Evolutionary conservation across 2,113 vertebrate genomes (phyloP).

Genomic region (Puffinus mauretanicus): DNA sequence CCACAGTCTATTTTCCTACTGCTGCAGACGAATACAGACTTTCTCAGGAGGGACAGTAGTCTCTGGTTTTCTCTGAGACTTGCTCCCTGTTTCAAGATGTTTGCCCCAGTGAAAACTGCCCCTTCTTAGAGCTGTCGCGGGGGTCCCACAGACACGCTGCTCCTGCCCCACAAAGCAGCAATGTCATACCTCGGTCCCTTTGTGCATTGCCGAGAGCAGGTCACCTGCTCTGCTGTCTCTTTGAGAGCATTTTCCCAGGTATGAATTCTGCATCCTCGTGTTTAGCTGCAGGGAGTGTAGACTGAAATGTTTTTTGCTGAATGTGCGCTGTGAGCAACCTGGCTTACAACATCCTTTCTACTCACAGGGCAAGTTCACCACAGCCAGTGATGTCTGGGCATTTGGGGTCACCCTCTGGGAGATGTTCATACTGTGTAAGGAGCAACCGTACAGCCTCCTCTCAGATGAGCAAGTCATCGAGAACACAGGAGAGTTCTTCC

Average conservation of each 20-base stretch:
- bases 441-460: constrained; percentile 92
- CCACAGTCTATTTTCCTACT: background rate
- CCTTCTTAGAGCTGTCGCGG: background rate
- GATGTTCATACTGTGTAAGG: constrained; percentile 89
- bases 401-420: constrained; percentile 97
- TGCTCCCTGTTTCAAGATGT: background rate
- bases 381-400: constrained; percentile 95
- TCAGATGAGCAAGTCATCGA: constrained; percentile 97
- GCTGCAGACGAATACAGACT: background rate
- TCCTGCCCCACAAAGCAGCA: background rate
- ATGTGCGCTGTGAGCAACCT: fast-evolving
- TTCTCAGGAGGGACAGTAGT: background rate
- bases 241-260: background rate
- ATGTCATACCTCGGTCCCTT: fast-evolving
- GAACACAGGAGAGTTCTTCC: constrained; percentile 96
- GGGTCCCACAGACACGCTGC: background rate
- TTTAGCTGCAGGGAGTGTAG: background rate
- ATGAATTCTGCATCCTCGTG: fast-evolving
- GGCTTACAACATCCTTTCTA: background rate
- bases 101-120: background rate
- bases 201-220: background rate
- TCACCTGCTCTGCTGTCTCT: background rate
- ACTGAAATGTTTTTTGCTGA: background rate
- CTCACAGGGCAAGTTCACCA: constrained; percentile 93
- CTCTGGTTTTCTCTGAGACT: background rate